Evolutionary conservation across 1,140 invertebrate genomes (phyloP).

Genomic region (Pantala flavescens): DNA sequence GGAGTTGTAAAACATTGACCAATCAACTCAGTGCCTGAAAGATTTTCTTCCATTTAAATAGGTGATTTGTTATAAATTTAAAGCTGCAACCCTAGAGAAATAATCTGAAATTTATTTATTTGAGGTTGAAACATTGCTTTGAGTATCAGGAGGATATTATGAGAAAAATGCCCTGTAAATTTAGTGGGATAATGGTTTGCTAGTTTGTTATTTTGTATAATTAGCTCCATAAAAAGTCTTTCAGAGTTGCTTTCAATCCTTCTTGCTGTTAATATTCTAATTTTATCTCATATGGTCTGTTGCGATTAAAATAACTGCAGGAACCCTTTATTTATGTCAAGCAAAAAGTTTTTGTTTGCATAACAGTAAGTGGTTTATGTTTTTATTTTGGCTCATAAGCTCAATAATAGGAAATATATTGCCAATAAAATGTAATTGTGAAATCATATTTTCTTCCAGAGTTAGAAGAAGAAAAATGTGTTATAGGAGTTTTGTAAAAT

Average conservation of each 20-base stretch:
- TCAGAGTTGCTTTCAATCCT: neutral
- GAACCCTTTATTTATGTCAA: neutral
- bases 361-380: neutral
- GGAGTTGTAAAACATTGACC: neutral
- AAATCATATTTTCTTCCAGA: slow-evolving; percentile 1
- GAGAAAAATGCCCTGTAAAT: neutral
- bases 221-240: neutral
- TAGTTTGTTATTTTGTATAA: neutral
- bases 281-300: neutral
- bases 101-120: too few relatives aligned
- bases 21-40: slow-evolving; percentile 9
- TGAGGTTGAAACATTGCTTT: neutral
- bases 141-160: neutral
- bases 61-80: neutral
- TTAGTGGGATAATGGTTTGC: neutral
- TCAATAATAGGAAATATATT: neutral
- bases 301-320: neutral
- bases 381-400: neutral
- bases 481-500: neutral
- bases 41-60: neutral
- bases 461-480: neutral
- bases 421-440: neutral
- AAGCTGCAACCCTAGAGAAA: too few relatives aligned
- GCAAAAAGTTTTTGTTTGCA: neutral
- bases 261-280: neutral